A percentile compares a stretch with the other conserved stretches of the same genome.
These are phyloP conservation scores for Monopis laevigella DNA, from an alignment of 2,888 invertebrate genomes.

Conservation along the genomic window DNA sequence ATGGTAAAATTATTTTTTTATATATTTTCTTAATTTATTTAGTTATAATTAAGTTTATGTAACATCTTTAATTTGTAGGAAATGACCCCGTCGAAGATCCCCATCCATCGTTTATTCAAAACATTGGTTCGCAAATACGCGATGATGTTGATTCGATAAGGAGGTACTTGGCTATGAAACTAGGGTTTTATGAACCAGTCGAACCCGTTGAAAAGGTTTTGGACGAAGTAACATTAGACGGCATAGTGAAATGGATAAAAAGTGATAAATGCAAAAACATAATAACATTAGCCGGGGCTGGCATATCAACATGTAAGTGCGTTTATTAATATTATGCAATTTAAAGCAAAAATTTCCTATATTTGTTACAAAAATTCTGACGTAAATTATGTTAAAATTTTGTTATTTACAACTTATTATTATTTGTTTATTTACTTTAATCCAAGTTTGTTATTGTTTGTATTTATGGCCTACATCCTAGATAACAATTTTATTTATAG, in stretches of 20 bases:
- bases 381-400: too few relatives aligned
- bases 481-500: too few relatives aligned
- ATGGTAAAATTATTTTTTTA: slow-evolving; percentile 32
- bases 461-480: too few relatives aligned
- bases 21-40: neutral
- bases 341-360: too few relatives aligned
- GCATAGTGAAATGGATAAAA: slow-evolving; percentile 82
- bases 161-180: slow-evolving; percentile 71
- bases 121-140: slow-evolving; percentile 38
- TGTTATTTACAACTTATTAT: too few relatives aligned
- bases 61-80: slow-evolving; percentile 29
- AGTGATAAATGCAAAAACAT: slow-evolving; percentile 82
- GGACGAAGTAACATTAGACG: slow-evolving; percentile 77
- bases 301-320: slow-evolving; percentile 92
- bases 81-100: slow-evolving; percentile 33
- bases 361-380: too few relatives aligned
- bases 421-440: too few relatives aligned
- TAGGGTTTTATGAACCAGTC: slow-evolving; percentile 64
- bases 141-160: slow-evolving; percentile 72
- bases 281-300: slow-evolving; percentile 95
- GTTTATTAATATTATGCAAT: slow-evolving; percentile 12
- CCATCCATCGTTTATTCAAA: slow-evolving; percentile 41
- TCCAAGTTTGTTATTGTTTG: too few relatives aligned
- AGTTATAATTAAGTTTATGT: neutral
- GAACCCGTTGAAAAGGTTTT: slow-evolving; percentile 59